Evolutionary conservation across 2,113 vertebrate species (phyloP), one percentile per base, ranked within the genome.

Genomic region (Silurus glanis): DNA sequence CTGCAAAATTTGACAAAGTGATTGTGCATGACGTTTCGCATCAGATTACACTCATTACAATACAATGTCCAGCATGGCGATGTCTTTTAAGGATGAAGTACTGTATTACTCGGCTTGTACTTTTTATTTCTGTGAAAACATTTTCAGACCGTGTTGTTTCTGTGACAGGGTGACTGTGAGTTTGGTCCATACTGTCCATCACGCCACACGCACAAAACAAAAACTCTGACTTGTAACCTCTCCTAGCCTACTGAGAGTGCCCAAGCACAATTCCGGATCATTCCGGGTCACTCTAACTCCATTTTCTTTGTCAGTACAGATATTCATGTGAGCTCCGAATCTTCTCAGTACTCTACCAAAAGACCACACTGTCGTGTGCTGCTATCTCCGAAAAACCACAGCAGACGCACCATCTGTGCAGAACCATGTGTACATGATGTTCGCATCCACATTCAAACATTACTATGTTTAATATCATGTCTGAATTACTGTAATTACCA

Each of bases 401-500:
- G 3, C 25, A 61, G 16, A 61, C 53, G 8, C 76, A 3, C 55
- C 78, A 21, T 55, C 78, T 59, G 56, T 61, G 78, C 78, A 61
- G 9, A 47, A 17, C 1, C 10, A 37, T 75, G 49, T 55, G 51
- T n/a, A 53, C 13, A 23, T 75, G 17, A 7, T 59, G 78, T 12
- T 80, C 28, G 23, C 53, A 47, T 80, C 53, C 55, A 16, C n/a
- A 16, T 58, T 80, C 28, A 61, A 80, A 45, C 28, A 61, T 61
- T 80, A 61, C 56, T 61, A 25, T 2, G 51, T 78, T 25, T 78
- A 78, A 78, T 78, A 78, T 23, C 51, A 10, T 45, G 56, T 80
- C 56, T 45, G 56, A 80, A 61, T 80, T 61, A 80, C 56, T 80
- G 78, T 61, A 80, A 80, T 80, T 23, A 80, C 78, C 25, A 61